These are phyloP conservation scores for Serinus canaria DNA, from an alignment of 2,113 vertebrate genomes.

Conservation along the genomic window DNA sequence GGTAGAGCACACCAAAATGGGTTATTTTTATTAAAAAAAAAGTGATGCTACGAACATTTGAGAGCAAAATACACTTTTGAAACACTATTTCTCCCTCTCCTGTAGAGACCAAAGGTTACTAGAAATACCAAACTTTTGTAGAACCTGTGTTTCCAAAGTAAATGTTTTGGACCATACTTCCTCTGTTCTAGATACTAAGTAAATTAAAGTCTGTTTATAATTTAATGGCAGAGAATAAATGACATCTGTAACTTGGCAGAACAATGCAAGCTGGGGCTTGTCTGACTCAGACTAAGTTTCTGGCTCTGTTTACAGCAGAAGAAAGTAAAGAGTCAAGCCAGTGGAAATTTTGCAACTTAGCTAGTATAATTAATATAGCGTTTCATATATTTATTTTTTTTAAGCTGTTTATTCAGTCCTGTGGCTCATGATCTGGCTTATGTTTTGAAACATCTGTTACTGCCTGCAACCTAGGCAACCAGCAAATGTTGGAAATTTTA, in stretches of 20 bases:
- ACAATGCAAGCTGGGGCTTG: constrained; percentile 3
- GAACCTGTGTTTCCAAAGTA: neutral
- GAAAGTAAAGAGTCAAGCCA: neutral
- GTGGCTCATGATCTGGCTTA: constrained; percentile 17
- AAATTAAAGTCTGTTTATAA: constrained; percentile 5
- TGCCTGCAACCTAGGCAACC: constrained; percentile 26
- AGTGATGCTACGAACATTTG: neutral
- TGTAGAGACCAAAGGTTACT: neutral
- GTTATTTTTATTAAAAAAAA: neutral
- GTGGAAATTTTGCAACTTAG: constrained; percentile 18
- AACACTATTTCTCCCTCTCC: neutral
- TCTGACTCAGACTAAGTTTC: neutral
- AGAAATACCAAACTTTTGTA: neutral
- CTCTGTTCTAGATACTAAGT: neutral
- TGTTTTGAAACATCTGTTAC: constrained; percentile 55
- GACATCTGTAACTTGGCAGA: constrained; percentile 15
- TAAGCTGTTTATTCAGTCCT: neutral
- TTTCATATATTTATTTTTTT: neutral
- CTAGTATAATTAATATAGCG: neutral
- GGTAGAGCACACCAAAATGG: neutral
- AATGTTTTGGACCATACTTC: neutral
- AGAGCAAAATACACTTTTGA: neutral
- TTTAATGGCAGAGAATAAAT: neutral
- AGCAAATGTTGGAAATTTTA: constrained; percentile 28
- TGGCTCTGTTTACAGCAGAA: neutral